Evolutionary conservation across 1,140 invertebrate genomes (phyloP), one percentile per base, ranked within the genome.

Genomic region (Orchestia grillus): DNA sequence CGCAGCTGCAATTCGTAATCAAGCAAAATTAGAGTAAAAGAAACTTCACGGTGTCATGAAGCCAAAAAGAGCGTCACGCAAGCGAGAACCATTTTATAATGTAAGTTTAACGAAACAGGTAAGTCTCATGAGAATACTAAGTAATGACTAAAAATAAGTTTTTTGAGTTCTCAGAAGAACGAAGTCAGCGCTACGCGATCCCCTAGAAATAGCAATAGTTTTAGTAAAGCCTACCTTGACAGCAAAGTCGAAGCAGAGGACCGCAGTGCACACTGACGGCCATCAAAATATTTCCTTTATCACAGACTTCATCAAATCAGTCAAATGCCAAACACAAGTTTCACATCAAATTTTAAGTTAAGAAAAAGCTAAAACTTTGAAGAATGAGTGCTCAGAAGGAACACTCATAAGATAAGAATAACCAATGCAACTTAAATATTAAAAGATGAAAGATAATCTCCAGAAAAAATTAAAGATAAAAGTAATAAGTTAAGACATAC

Each of bases 401-500:
- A 36, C 62, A 36, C 43, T 1, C 4, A 42, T 19, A 90, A 90
- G 88, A 28, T 44, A 90, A 41, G 88, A 42, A 44, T 90, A 90
- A 90, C 88, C 88, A 90, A 43, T 42, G 3, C 8, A 28, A 16
- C 88, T 90, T 90, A 90, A n/a, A 44, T 19, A 41, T 42, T 90
- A 42, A 90, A 43, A 28, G 43, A 15, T 40, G 87, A n/a, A 87
- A 87, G 8, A 87, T 87, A 87, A 90, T 90, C 88, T 90, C 43
- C 36, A 90, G n/a, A 36, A 90, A 90, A 42, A 90, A 90, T 90
- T 90, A 42, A 42, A 87, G 42, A 90, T 44, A 42, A 90, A 90
- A 90, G 43, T 90, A 90, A 90, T 90, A 90, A 90, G 88, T 90
- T 90, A 90, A 44, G 43, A 90, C n/a, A 90, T 90, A 90, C 4